A percentile compares a stretch with the other conserved stretches of the same genome.
Evolutionary conservation across 2,797 vertebrate genomes (phyloP).

Genomic region (Merluccius polli): DNA sequence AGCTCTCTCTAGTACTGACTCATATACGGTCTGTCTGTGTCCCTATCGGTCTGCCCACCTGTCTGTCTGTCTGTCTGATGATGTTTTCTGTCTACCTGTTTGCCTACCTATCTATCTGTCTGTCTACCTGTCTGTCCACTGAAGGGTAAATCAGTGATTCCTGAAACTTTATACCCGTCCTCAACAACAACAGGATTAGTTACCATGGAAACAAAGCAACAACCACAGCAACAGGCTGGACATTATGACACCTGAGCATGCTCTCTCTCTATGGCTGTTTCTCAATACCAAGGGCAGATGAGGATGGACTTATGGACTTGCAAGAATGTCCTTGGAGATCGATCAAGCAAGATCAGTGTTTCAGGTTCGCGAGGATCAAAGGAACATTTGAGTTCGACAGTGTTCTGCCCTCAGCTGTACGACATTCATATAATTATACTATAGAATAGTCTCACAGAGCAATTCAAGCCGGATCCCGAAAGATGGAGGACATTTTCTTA

Average conservation of each 20-base stretch:
- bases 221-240: slow-evolving; percentile 41
- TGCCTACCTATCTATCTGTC: neutral
- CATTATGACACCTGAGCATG: slow-evolving; percentile 51
- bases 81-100: neutral
- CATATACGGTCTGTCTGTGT: neutral
- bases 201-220: slow-evolving; percentile 52
- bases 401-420: neutral
- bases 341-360: no score
- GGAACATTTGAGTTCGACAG: neutral
- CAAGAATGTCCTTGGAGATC: neutral
- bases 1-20: neutral
- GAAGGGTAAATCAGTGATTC: slow-evolving; percentile 4
- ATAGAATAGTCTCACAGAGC: no score
- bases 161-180: slow-evolving; percentile 48
- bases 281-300: neutral
- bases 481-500: no score
- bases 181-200: slow-evolving; percentile 57
- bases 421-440: neutral
- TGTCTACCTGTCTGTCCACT: neutral
- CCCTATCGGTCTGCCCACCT: neutral
- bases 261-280: slow-evolving; percentile 20
- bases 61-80: neutral
- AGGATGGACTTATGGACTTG: neutral
- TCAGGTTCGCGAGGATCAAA: no score
- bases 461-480: no score